Evolutionary conservation across 2,113 vertebrate species (phyloP).

Genomic region (Triplophysa siluroides): DNA sequence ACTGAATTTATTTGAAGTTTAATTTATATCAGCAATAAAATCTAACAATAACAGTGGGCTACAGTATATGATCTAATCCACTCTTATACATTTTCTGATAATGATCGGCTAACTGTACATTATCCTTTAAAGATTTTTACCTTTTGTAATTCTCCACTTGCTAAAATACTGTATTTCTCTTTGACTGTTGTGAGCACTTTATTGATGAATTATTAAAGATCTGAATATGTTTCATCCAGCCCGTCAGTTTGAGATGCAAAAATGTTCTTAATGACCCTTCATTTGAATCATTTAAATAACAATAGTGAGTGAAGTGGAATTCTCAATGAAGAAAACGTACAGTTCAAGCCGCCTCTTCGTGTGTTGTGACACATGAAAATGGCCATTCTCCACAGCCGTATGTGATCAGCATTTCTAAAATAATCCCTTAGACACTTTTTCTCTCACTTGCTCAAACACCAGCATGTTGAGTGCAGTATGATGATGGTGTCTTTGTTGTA

Average conservation of each 20-base stretch:
- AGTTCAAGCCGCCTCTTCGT: too few species aligned
- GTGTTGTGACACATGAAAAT: too few species aligned
- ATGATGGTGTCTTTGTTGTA: conserved; percentile 10
- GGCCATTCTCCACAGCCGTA: neutral
- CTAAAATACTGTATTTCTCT: neutral
- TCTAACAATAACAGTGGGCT: too few species aligned
- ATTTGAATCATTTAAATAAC: neutral
- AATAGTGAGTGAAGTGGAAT: neutral
- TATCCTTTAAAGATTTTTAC: neutral
- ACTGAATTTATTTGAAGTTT: too few species aligned
- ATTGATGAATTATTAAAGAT: too few species aligned
- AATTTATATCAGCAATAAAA: too few species aligned
- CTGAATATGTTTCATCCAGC: too few species aligned
- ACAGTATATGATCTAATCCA: too few species aligned
- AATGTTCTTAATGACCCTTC: neutral
- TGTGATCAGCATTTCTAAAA: neutral
- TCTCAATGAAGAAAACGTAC: too few species aligned
- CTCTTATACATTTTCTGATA: too few species aligned
- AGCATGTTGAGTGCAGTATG: neutral
- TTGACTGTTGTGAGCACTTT: neutral
- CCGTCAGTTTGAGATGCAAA: neutral
- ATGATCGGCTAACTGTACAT: too few species aligned
- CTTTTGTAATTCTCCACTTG: neutral
- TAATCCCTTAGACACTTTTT: neutral
- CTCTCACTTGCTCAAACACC: neutral